phyloP scores from a whole-genome alignment of 2,888 invertebrate genomes.

The Pseudococcus viburni region DNA sequence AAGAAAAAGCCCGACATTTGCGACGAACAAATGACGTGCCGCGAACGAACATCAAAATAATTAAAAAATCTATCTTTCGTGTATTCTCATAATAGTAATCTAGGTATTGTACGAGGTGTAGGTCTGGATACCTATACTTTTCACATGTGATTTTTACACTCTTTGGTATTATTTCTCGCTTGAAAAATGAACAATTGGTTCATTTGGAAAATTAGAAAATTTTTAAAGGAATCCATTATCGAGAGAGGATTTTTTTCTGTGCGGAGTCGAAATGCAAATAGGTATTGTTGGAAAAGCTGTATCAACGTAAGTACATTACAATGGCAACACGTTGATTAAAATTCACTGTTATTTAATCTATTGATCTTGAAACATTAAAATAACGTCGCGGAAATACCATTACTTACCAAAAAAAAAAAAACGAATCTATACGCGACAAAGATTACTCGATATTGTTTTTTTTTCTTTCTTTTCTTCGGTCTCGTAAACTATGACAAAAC shows the following conservation, averaged over 20 bases:
- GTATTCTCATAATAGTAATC: neutral
- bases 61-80: neutral
- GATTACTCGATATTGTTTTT: neutral
- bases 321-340: neutral
- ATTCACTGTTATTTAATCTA: neutral
- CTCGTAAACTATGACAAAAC: neutral
- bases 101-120: neutral
- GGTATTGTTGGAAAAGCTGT: neutral
- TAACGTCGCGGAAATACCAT: neutral
- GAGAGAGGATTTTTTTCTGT: neutral
- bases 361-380: neutral
- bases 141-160: neutral
- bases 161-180: neutral
- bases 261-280: neutral
- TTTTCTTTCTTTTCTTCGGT: neutral
- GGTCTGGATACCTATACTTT: neutral
- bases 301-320: neutral
- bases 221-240: neutral
- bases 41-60: neutral
- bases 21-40: neutral
- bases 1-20: neutral
- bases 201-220: neutral
- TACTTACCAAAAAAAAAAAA: neutral
- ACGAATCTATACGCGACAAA: neutral
- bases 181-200: slow-evolving; percentile 5